Evolutionary conservation across 2,113 vertebrate species (phyloP).

Genomic region (Geothlypis trichas): DNA sequence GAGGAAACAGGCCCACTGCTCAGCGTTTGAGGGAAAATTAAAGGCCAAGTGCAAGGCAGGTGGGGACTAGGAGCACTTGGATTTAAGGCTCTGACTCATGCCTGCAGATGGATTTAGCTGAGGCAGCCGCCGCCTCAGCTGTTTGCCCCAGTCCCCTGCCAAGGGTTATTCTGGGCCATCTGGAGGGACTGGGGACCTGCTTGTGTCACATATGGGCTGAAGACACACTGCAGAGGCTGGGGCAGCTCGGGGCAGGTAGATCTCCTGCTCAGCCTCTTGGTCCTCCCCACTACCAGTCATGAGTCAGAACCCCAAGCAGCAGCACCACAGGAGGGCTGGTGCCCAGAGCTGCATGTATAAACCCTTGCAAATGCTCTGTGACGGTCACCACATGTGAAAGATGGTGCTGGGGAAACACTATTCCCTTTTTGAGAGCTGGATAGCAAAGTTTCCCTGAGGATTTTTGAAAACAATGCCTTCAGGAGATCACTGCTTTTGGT

Average conservation of each 20-base stretch:
- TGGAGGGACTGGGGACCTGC: not conserved
- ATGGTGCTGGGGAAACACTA: not conserved
- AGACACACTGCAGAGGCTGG: not conserved
- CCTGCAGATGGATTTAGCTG: constrained; percentile 14
- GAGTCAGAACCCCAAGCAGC: accelerated
- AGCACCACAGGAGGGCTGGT: accelerated
- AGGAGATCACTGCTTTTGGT: not conserved
- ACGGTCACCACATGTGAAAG: not conserved
- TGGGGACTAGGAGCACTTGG: not conserved
- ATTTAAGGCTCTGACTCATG: constrained; percentile 37
- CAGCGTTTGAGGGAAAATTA: not conserved
- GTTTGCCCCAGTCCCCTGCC: not conserved
- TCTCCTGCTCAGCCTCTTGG: not conserved
- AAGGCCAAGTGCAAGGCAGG: constrained; percentile 22
- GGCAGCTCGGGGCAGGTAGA: not conserved
- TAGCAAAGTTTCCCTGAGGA: not conserved
- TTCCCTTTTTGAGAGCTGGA: not conserved
- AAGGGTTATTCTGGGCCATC: constrained; percentile 9
- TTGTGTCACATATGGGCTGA: not conserved
- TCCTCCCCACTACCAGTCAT: accelerated
- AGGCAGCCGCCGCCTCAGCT: constrained; percentile 14
- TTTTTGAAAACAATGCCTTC: not conserved
- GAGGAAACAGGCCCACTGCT: not conserved
- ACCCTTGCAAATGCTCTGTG: not conserved
- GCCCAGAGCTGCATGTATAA: not conserved